A percentile compares a stretch with the other conserved stretches of the same genome.
Evolutionary conservation across 37 sponge, comb jelly and placozoan species (phyloP).

Genomic region (Spongia lamella): DNA sequence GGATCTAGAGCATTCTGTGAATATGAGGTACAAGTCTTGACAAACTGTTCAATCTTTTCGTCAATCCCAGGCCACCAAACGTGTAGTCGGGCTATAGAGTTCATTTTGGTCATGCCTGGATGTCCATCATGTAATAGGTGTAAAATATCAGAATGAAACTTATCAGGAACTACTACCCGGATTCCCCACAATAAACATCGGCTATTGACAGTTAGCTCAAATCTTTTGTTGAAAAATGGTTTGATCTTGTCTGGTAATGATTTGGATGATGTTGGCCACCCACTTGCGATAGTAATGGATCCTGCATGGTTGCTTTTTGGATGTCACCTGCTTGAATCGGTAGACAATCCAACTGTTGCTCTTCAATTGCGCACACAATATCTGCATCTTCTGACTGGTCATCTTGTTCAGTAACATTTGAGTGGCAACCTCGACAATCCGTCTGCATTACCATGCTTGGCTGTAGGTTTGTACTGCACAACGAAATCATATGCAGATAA

Average conservation of each 20-base stretch:
- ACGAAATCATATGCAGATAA: too few relatives aligned
- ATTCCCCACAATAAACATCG: not conserved
- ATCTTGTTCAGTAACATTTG: too few relatives aligned
- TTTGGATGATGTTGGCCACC: not conserved
- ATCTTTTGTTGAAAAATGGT: not conserved
- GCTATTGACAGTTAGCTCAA: not conserved
- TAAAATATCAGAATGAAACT: not conserved
- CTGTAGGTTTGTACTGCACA: too few relatives aligned
- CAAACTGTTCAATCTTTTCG: not conserved
- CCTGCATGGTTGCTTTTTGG: not conserved
- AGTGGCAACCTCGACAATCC: too few relatives aligned
- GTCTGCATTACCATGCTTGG: too few relatives aligned
- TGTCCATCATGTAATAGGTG: not conserved
- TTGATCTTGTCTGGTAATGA: not conserved
- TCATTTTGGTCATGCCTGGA: conserved; percentile 1
- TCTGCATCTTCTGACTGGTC: too few relatives aligned
- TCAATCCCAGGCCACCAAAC: conserved; percentile 7
- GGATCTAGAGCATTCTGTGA: not conserved
- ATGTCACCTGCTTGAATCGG: not conserved
- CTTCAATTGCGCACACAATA: too few relatives aligned
- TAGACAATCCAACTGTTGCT: not conserved
- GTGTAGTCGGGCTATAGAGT: not conserved
- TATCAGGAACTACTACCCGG: not conserved
- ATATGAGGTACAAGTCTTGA: not conserved
- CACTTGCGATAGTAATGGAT: not conserved